Evolutionary conservation across 2,888 invertebrate species (phyloP), one percentile per base, ranked within the genome.

Genomic region (Pogonocherus hispidulus): DNA sequence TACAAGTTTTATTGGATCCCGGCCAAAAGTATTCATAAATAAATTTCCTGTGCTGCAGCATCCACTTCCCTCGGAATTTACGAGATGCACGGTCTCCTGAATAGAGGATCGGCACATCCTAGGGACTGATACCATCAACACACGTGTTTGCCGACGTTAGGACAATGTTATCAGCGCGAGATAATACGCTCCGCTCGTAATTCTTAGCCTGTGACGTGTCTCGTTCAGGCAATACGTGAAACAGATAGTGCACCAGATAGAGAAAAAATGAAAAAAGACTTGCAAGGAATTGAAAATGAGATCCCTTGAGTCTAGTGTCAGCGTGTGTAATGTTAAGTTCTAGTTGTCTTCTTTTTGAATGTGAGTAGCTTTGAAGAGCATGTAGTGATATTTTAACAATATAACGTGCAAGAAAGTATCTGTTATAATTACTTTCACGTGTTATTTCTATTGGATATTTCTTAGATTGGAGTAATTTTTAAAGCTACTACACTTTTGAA

Each of bases 21-120:
- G 72, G 82, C 84, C 83, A 83, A 79, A 81, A 80, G 81, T 83
- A 84, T 83, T 84, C 84, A 84, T 85, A 85, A 85, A 84, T 85
- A 85, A 84, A 84, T 83, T 84, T 84, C 80, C 83, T 82, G 83
- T 83, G 83, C 73, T 83, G 84, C 84, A 82, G 81, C 81, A 82
- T 78, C 79, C 75, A 76, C 75, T 80, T 77, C 76, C 74, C 76
- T 75, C 76, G 72, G 74, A 83, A 84, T 83, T 83, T 84, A 84
- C 82, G 81, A 80, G 78, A 66, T 76, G 74, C 76, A 77, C 71
- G 72, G 69, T 66, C 47, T 44, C 52, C 23, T 27, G 22, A 47
- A 52, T 22, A 20, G 60, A 59, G 32, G 23, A 23, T 11, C 16
- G 51, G 46, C 62, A 70, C 64, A 70, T 67, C 57, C 67, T 56